A percentile compares a stretch with the other conserved stretches of the same genome.
These are phyloP conservation scores for Megalops cyprinoides DNA, from an alignment of 2,797 vertebrate species.

Conservation along the genomic window DNA sequence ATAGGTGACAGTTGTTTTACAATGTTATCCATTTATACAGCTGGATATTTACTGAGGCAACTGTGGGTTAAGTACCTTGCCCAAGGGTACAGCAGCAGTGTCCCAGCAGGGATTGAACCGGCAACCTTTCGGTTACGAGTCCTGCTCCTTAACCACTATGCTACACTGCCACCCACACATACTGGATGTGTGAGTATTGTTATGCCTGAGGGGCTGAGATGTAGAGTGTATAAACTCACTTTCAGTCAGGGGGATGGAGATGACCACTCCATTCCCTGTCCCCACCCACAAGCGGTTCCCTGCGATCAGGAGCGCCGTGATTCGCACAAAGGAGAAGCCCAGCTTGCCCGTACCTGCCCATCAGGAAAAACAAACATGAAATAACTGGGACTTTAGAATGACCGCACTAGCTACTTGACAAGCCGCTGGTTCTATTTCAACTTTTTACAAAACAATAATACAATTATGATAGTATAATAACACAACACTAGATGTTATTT, in stretches of 20 bases:
- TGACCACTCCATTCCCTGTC: conserved; percentile 95
- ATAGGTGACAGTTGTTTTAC: no score
- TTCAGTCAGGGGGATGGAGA: conserved; percentile 96
- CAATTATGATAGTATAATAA: neutral
- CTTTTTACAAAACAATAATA: neutral
- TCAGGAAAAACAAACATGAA: conserved; percentile 7
- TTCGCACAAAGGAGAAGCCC: conserved; percentile 96
- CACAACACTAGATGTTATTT: neutral
- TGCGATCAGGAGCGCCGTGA: conserved; percentile 94
- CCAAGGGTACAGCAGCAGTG: no score
- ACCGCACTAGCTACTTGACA: neutral
- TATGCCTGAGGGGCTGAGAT: neutral
- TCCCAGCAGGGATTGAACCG: no score
- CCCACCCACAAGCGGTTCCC: conserved; percentile 98
- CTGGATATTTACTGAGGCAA: no score
- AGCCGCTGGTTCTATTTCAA: neutral
- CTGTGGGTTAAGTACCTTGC: no score
- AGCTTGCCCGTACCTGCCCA: conserved; percentile 91
- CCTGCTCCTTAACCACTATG: no score
- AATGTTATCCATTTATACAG: no score
- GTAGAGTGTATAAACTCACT: conserved; percentile 75
- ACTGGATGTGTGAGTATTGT: neutral
- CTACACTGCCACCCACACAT: neutral
- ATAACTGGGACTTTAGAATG: no score
- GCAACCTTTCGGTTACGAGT: no score